Evolutionary conservation across 1,140 invertebrate genomes (phyloP), one percentile per base, ranked within the genome.

Genomic region (Maconellicoccus hirsutus): DNA sequence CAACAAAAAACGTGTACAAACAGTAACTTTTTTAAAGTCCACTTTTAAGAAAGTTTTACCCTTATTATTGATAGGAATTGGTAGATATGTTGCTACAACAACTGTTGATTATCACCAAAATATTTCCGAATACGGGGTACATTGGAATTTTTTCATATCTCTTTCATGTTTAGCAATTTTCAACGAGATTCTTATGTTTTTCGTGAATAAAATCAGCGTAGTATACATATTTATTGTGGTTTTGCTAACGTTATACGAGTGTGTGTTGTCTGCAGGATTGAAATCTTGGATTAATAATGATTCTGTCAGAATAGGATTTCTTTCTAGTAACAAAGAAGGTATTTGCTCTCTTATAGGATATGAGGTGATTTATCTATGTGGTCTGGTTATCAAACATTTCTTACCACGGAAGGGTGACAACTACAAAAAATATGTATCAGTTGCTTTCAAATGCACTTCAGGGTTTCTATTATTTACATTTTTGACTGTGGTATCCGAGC

Each of bases 131-230:
- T 98, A 98, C 83, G 96, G 96, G 1, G 83, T 90, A 4, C 94
- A 98, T 80, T 96, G 95, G 92, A 98, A 98, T 79, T 98, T 98
- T 78, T 98, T 98, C 77, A 87, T 96, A 72, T 97, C 93, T 0
- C 78, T 98, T 39, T 92, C 90, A 25, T 80, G 89, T 59, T 87
- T 92, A 4, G 94, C 93, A 83, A 77, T 94, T 0, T 76, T 91
- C 22, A 85, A 85, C 23, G 84, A 84, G 26, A 73, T 86, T 33
- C 74, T 89, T 26, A 79, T 87, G 16, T 80, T 78, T 52, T 77
- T 82, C 22, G 75, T 85, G 61, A 77, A 75, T 63, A 77, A 16
- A 52, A 52, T 81, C 4, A 79, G 77, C 14, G 81, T 79, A 70
- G 78, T 83, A 21, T 74, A 82, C 74, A 78, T 81, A 73, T 81